Base-by-base conservation (phyloP, 2,797 vertebrate genomes). In the Eptatretus atami region DNA sequence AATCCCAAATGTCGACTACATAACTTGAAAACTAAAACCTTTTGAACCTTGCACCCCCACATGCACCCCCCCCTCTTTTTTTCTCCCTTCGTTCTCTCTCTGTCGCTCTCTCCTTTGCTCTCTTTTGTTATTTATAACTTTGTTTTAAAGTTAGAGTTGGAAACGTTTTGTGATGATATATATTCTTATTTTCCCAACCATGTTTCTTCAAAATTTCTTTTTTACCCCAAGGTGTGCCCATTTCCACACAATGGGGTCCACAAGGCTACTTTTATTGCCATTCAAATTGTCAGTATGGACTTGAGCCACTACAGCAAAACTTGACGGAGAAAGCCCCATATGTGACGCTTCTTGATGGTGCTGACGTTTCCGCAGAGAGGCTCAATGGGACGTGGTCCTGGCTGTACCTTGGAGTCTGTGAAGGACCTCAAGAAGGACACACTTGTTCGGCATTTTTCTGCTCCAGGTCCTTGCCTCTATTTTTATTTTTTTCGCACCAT, bases 231-330 rank as follows among this genome's bases (percentile, higher is more conserved):
- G 90, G 92, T 1, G 92, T 98, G 53, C 92, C 92, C 0, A 72
- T 98, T 52, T 98, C 92, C 68, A 98, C 92, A 0, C 92, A 98
- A 68, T 98, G 92, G 92, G 90, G 90, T 6, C 92, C 92, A 63
- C 90, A 98, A 73, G 92, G 92, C 69, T 98, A 98, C 73, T 98
- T 98, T 76, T 98, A 98, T n/a, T 68, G 84, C 92, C 69, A 98
- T 98, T 77, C 92, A 96, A 77, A 92, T 98, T 13, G 81, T 1
- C 92, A 98, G 73, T 98, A 93, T 8, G 92, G 90, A 44, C 69
- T n/a, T 98, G 70, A 98, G 92, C 71, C 90, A 98, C 74, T 98
- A 87, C 76, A 98, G 92, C 73, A 98, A 98, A 98, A 98, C 75
- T 78, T 98, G 73, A 98, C 92, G 0, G 92, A 98, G 77, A 81